Base-by-base conservation (phyloP, 2,113 vertebrate genomes). In the Cettia cetti region DNA sequence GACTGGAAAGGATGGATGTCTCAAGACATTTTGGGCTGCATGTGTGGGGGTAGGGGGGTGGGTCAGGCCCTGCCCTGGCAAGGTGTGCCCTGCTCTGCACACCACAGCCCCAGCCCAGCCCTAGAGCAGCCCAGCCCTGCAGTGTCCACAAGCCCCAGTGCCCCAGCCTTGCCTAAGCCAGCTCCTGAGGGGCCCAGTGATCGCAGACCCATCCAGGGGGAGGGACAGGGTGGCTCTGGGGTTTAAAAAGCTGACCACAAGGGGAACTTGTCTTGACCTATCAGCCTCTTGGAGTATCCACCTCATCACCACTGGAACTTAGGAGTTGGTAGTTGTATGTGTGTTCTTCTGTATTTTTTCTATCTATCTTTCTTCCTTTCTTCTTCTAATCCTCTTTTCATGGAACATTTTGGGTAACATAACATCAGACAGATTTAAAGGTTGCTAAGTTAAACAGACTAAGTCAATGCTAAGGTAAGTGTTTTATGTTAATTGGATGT, bases 391-490 rank as follows among this genome's bases (percentile, higher is more conserved):
- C 59, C 9, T 31, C 31, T 59, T 68, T 22, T 11, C 37, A 40
- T 40, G 6, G 28, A 65, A 40, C 6, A 44, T 50, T 76, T 50
- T 59, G 37, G 13, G 31, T 50, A 35, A 26, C 0, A 7, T 21
- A n/a, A 30, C 24, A 40, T 14, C 0, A 0, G 61, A 50, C 0
- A 0, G 7, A 37, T 49, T 59, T 50, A 59, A 76, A 86, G 7
- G 26, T 27, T 44, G 21, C 13, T 31, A 37, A 50, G 17, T 33
- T 44, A 35, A 57, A 75, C 31, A 23, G 26, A 26, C 20, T 35
- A 50, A 59, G 11, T 37, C 31, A 66, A 66, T 35, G 61, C 26
- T 57, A 24, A 57, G 42, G 5, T 42, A 63, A 14, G 22, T 27
- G 31, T 31, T 52, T 50, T 31, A 27, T 50, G 27, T 68, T 44